A percentile compares a stretch with the other conserved stretches of the same genome.
Conservation (phyloP, 2,888 invertebrate genomes). For the Arge pagana region DNA sequence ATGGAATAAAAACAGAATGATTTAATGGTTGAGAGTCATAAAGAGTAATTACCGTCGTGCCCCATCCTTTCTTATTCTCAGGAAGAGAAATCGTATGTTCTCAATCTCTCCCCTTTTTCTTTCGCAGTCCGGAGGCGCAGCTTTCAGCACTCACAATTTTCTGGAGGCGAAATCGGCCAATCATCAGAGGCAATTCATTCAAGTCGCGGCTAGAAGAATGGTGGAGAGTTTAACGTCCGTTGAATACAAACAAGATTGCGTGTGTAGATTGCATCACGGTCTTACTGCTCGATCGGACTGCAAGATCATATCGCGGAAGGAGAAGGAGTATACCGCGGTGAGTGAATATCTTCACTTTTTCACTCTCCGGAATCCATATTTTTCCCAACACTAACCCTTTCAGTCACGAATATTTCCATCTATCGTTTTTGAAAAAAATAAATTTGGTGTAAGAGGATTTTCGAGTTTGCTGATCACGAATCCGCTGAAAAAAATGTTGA, state of each 20-base stretch:
- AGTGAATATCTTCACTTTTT: slow-evolving; percentile 21
- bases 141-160: slow-evolving; percentile 69
- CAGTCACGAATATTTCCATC: neutral
- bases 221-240: slow-evolving; percentile 45
- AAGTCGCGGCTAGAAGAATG: slow-evolving; percentile 56
- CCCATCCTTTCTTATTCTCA: no score
- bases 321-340: slow-evolving; percentile 43
- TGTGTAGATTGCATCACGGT: slow-evolving; percentile 44
- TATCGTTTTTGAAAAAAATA: neutral
- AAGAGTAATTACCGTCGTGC: no score
- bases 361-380: neutral
- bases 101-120: no score
- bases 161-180: slow-evolving; percentile 61
- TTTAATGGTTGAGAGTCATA: no score
- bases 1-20: no score
- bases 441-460: neutral
- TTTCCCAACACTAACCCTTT: no score
- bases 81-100: no score
- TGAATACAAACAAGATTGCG: slow-evolving; percentile 53
- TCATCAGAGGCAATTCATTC: slow-evolving; percentile 67
- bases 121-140: slow-evolving; percentile 67
- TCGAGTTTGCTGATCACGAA: no score
- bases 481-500: no score
- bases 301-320: slow-evolving; percentile 50
- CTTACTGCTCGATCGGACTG: slow-evolving; percentile 45